Percentiles rank a stretch among this genome's conserved stretches.
These are phyloP conservation scores for Drosophila ustulata DNA, from an alignment of 2,888 invertebrate genomes.

Conservation along the genomic window DNA sequence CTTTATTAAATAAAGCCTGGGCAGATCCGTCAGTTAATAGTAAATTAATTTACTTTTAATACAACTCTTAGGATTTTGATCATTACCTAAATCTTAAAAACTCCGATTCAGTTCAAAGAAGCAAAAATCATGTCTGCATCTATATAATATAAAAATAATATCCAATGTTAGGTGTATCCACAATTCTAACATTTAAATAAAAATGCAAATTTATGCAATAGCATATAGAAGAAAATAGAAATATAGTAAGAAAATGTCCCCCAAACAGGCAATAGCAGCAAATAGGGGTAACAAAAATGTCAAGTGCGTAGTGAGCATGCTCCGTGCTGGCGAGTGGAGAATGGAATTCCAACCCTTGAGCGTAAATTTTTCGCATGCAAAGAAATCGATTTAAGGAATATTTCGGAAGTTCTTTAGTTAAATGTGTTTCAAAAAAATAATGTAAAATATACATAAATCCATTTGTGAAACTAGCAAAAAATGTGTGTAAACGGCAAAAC, in stretches of 20 bases:
- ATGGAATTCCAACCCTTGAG: constrained; percentile 44
- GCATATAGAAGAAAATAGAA: neutral
- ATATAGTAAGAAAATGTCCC: neutral
- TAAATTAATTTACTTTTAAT: too few relatives aligned
- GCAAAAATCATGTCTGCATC: neutral
- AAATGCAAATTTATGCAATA: neutral
- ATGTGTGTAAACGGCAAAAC: constrained; percentile 9
- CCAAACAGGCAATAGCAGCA: neutral
- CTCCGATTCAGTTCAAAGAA: neutral
- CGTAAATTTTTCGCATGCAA: constrained; percentile 44
- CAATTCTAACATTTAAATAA: neutral
- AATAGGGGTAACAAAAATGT: constrained; percentile 35
- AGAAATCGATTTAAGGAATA: constrained; percentile 69
- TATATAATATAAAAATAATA: constrained; percentile 1
- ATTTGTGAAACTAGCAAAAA: neutral
- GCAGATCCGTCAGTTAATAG: too few relatives aligned
- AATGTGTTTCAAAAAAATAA: constrained; percentile 57
- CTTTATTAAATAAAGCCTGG: too few relatives aligned
- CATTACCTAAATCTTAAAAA: too few relatives aligned
- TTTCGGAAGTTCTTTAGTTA: constrained; percentile 51
- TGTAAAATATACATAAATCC: constrained; percentile 27
- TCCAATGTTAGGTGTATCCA: neutral
- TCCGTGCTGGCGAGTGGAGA: constrained; percentile 31
- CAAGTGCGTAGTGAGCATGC: constrained; percentile 54
- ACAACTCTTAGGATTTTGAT: too few relatives aligned